Evolutionary conservation across 2,888 invertebrate species (phyloP).

Genomic region (Cheilosia impressa): DNA sequence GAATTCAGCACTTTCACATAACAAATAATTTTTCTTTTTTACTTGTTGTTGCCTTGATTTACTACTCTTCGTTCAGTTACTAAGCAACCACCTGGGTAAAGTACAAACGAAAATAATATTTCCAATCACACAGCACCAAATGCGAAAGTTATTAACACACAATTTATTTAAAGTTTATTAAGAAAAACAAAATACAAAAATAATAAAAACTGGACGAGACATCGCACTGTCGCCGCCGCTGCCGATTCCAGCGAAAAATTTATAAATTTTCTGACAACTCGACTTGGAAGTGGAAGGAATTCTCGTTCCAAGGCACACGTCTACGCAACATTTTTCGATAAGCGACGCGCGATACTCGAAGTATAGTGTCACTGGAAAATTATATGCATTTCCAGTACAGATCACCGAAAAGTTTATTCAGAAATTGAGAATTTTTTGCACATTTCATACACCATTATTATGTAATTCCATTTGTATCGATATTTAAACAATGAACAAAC

Average conservation of each 20-base stretch:
- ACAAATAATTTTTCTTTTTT: conserved; percentile 21
- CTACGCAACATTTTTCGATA: conserved; percentile 63
- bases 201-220: conserved; percentile 40
- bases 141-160: conserved; percentile 44
- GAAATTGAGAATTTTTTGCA: neutral
- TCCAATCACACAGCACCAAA: conserved; percentile 54
- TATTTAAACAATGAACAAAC: conserved; percentile 20
- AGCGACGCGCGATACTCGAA: conserved; percentile 73
- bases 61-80: conserved; percentile 55
- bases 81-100: conserved; percentile 63
- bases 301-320: conserved; percentile 55
- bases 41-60: conserved; percentile 59
- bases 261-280: conserved; percentile 71
- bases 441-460: conserved; percentile 7
- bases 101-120: conserved; percentile 44
- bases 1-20: conserved; percentile 73
- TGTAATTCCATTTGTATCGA: conserved; percentile 43
- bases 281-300: conserved; percentile 67
- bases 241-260: conserved; percentile 60
- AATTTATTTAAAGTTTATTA: conserved; percentile 38
- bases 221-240: conserved; percentile 58
- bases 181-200: conserved; percentile 37
- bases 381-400: conserved; percentile 53
- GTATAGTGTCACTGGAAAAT: conserved; percentile 63
- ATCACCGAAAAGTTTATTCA: conserved; percentile 26